These are phyloP conservation scores for Venustaconcha ellipsiformis DNA, from an alignment of 1,140 invertebrate species.

Conservation along the genomic window DNA sequence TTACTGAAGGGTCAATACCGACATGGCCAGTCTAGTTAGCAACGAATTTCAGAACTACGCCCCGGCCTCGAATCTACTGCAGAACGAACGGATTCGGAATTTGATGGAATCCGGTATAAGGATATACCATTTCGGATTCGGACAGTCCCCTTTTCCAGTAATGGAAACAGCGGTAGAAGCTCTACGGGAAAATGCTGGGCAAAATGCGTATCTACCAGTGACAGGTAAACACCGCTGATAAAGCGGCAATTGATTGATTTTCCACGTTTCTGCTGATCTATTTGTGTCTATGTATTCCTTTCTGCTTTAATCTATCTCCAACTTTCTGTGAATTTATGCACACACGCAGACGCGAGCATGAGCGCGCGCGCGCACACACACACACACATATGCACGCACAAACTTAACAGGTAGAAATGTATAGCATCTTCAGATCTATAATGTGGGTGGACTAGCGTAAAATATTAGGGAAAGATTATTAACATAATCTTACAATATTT, in stretches of 20 bases:
- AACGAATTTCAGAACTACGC: slow-evolving; percentile 47
- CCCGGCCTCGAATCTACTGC: slow-evolving; percentile 47
- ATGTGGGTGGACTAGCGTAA: too few relatives aligned
- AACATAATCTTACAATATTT: too few relatives aligned
- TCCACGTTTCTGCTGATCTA: neutral
- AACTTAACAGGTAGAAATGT: too few relatives aligned
- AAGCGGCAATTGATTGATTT: neutral
- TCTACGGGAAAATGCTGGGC: slow-evolving; percentile 54
- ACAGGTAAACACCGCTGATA: slow-evolving; percentile 48
- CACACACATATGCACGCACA: too few relatives aligned
- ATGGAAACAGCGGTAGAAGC: slow-evolving; percentile 51
- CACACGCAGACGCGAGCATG: too few relatives aligned
- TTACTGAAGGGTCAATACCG: too few relatives aligned
- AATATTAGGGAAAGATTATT: too few relatives aligned
- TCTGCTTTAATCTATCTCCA: neutral
- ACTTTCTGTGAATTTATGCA: neutral
- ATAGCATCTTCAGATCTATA: too few relatives aligned
- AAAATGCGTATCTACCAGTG: slow-evolving; percentile 64
- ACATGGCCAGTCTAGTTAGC: slow-evolving; percentile 34
- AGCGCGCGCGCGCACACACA: too few relatives aligned
- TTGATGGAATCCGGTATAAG: slow-evolving; percentile 51
- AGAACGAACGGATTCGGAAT: slow-evolving; percentile 53
- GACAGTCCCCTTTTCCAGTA: slow-evolving; percentile 68
- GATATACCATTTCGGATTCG: slow-evolving; percentile 67
- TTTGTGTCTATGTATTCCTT: neutral